These are phyloP conservation scores for Larimichthys polyactis DNA, from an alignment of 2,113 vertebrate genomes.

Conservation along the genomic window DNA sequence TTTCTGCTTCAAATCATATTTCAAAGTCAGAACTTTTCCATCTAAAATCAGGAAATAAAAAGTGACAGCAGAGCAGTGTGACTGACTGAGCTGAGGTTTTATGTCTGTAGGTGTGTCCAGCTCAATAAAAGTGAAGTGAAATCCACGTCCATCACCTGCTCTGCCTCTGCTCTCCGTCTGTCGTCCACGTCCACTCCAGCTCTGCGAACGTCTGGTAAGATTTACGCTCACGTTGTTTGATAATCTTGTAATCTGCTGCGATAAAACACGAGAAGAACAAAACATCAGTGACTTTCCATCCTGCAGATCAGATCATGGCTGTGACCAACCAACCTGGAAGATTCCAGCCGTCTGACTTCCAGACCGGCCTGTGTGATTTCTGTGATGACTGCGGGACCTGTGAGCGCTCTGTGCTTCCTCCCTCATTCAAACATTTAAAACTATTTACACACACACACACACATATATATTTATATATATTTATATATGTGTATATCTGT, in stretches of 20 bases:
- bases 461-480: too few species aligned
- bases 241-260: constrained; percentile 1
- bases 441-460: not conserved
- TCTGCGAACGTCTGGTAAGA: constrained; percentile 51
- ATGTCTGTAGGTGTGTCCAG: not conserved
- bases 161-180: not conserved
- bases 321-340: constrained; percentile 54
- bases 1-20: too few species aligned
- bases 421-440: too few species aligned
- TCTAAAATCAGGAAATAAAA: not conserved
- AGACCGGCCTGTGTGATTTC: constrained; percentile 68
- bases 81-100: too few species aligned
- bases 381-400: constrained; percentile 73
- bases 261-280: not conserved
- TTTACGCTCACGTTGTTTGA: constrained; percentile 4
- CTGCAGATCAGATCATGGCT: constrained; percentile 64
- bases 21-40: too few species aligned
- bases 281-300: constrained; percentile 11
- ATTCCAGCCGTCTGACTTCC: constrained; percentile 75
- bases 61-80: not conserved
- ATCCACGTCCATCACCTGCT: not conserved
- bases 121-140: not conserved
- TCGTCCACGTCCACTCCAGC: not conserved
- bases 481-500: not conserved
- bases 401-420: constrained; percentile 57